A percentile compares a stretch with the other conserved stretches of the same genome.
phyloP scores from a whole-genome alignment of 2,888 invertebrate genomes.

The Yponomeuta plumbellus region DNA sequence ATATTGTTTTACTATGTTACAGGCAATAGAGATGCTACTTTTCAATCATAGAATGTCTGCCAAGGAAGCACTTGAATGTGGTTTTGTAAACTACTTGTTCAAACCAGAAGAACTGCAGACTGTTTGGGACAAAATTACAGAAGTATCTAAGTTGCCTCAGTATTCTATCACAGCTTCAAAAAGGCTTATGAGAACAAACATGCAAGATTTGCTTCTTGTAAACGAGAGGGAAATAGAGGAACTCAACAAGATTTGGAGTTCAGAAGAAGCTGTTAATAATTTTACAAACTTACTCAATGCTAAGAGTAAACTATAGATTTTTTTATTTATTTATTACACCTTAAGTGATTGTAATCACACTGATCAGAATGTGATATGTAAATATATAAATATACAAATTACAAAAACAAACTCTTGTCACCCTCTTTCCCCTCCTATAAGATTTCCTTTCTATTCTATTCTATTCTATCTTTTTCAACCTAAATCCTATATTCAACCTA shows the following conservation, averaged over 20 bases:
- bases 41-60: constrained; percentile 88
- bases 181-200: constrained; percentile 78
- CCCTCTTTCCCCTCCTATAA: too few relatives aligned
- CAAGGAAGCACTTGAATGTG: constrained; percentile 84
- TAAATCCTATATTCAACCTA: too few relatives aligned
- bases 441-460: too few relatives aligned
- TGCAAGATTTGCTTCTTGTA: constrained; percentile 79
- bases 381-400: too few relatives aligned
- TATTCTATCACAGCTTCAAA: constrained; percentile 82
- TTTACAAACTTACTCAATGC: constrained; percentile 19
- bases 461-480: too few relatives aligned
- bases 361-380: too few relatives aligned
- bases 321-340: background rate
- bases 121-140: constrained; percentile 75
- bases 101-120: constrained; percentile 78
- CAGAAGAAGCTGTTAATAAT: constrained; percentile 75
- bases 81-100: constrained; percentile 88
- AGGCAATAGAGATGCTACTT: constrained; percentile 78
- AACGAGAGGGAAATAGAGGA: constrained; percentile 82
- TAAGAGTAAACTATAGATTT: constrained; percentile 35
- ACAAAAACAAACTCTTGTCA: too few relatives aligned
- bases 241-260: constrained; percentile 78
- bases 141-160: constrained; percentile 72
- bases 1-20: constrained; percentile 26
- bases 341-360: too few relatives aligned